These are phyloP conservation scores for Pseudois nayaur DNA, from an alignment of 2,113 vertebrate genomes.

Conservation along the genomic window DNA sequence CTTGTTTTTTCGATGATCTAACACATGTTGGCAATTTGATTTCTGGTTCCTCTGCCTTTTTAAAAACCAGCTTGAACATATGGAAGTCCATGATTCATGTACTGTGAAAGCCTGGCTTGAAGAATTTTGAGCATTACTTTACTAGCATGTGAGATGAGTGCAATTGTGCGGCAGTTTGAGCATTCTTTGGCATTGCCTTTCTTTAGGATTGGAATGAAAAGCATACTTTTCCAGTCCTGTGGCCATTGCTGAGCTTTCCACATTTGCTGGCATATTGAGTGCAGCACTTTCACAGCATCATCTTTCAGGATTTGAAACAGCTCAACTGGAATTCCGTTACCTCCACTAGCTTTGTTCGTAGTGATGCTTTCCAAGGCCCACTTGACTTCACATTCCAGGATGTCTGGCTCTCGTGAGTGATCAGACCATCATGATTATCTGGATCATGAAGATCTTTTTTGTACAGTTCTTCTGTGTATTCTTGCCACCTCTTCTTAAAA, in stretches of 20 bases:
- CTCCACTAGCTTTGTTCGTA: background rate
- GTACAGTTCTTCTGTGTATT: background rate
- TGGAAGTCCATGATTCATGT: background rate
- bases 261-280: background rate
- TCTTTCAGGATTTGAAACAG: background rate
- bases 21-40: background rate
- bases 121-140: background rate
- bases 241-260: background rate
- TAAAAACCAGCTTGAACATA: background rate
- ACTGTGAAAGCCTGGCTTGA: background rate
- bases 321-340: background rate
- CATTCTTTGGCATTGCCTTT: background rate
- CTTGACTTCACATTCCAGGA: background rate
- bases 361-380: background rate
- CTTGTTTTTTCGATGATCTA: background rate
- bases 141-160: rapidly evolving
- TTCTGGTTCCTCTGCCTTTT: background rate
- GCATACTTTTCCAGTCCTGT: background rate
- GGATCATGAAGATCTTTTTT: background rate
- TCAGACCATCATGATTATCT: background rate
- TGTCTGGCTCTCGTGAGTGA: background rate
- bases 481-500: background rate
- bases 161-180: background rate
- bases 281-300: background rate
- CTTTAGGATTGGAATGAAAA: background rate